phyloP scores from a whole-genome alignment of 2,113 vertebrate species.

The pig (Sus scrofa) region DNA sequence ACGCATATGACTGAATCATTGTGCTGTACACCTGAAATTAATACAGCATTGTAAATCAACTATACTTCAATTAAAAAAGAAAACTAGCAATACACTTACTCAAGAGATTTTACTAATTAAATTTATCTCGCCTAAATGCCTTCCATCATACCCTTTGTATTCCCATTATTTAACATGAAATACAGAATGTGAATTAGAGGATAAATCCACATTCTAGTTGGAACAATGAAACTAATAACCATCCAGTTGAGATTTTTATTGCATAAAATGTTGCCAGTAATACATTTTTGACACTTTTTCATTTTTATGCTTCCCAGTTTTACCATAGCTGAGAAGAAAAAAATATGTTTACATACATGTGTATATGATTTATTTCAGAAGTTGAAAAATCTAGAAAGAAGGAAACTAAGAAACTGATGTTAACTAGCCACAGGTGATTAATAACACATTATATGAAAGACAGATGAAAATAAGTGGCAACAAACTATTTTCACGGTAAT shows the following conservation, averaged over 20 bases:
- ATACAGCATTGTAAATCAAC: no score
- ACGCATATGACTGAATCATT: no score
- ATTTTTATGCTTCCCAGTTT: conserved; percentile 47
- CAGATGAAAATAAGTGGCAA: not conserved
- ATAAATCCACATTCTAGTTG: not conserved
- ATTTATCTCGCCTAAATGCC: conserved; percentile 38
- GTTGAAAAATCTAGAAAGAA: conserved; percentile 17
- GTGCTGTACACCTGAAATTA: no score
- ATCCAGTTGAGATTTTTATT: conserved; percentile 42
- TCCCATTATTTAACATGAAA: conserved; percentile 53
- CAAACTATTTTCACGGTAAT: conserved; percentile 29
- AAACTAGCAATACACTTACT: conserved; percentile 17
- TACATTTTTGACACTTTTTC: conserved; percentile 26
- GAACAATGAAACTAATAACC: conserved; percentile 18
- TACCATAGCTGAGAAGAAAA: not conserved
- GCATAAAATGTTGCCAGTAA: conserved; percentile 9
- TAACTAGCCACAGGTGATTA: conserved; percentile 51
- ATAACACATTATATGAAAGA: conserved; percentile 39
- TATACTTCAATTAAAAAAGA: no score
- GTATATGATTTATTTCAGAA: not conserved
- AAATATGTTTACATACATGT: not conserved
- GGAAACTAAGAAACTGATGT: not conserved
- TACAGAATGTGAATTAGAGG: not conserved
- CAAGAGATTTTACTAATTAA: conserved; percentile 26
- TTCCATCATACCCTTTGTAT: not conserved